Conservation (phyloP, 2,113 vertebrate species). For the Nothoprocta pentlandii region DNA sequence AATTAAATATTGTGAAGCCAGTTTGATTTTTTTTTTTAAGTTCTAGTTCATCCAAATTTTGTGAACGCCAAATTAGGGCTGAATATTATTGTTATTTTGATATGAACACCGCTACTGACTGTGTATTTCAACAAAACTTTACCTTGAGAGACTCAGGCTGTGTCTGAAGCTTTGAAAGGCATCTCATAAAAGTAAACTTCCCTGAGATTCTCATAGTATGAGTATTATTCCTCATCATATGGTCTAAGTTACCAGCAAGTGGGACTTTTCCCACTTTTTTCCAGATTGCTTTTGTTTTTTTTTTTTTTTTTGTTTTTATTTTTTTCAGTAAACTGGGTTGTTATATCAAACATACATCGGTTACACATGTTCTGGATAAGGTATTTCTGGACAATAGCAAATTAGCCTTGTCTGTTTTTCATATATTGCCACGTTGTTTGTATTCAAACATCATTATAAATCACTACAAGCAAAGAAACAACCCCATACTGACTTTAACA, state of each 20-base stretch:
- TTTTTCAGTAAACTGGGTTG: neutral
- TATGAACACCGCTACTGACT: neutral
- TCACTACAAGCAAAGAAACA: neutral
- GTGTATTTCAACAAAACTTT: neutral
- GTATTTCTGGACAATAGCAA: neutral
- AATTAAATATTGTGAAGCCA: neutral
- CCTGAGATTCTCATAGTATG: neutral
- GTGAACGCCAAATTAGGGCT: neutral
- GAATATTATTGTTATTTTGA: neutral
- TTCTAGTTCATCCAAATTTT: neutral
- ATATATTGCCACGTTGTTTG: neutral
- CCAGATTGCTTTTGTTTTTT: neutral
- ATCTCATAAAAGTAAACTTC: neutral
- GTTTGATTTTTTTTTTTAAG: neutral
- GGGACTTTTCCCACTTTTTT: neutral
- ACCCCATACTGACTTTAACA: neutral
- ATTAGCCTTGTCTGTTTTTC: neutral
- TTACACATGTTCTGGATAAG: rapidly evolving
- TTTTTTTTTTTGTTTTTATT: neutral
- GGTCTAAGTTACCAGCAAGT: neutral
- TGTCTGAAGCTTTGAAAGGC: neutral
- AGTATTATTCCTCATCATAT: neutral
- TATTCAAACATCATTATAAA: neutral
- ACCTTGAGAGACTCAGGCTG: neutral
- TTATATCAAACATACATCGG: neutral